Base-by-base conservation (phyloP, 1,140 invertebrate species). In the Euwallacea similis region DNA sequence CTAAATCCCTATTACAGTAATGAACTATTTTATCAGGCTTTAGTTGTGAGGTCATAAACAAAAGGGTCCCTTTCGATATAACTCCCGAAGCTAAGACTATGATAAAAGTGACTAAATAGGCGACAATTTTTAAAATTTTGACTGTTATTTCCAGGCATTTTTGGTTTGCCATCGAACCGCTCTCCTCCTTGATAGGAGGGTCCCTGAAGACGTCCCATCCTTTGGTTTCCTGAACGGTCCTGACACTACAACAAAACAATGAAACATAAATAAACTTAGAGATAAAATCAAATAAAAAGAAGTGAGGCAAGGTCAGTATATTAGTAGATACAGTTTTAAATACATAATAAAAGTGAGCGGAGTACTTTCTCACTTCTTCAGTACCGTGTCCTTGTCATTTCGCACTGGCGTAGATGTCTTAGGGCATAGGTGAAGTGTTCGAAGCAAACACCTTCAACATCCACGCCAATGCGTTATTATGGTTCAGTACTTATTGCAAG, bases 131-230 rank as follows among this genome's bases (percentile, higher is more conserved):
- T 67, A 94, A 86, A 71, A 94, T 84, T 82, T 93, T 92, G 42
- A 96, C 90, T 47, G 92, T 94, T 77, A 93, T 85, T 77, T 95
- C 92, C 72, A 95, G 84, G 81, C 93, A 95, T 81, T 87, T 89
- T 81, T 95, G 93, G 79, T 89, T 93, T 62, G 92, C 92, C 88
- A 93, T 93, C 42, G 93, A 95, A 60, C 92, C 93, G 72, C 91
- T 93, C 81, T 95, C 93, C 77, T 90, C 88, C 81, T 94, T 94
- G 66, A 89, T 90, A 7, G 94, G 94, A 63, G 94, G 91, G 81
- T 94, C 91, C 79, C 94, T 85, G 84, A 97, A 97, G 11, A 96
- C 93, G 86, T 97, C 95, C 95, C 95, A 97, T 88, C 91, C 93
- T 90, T 96, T 96, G 68, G 93, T 95, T 81, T 96, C 93, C 78